Evolutionary conservation across 2,797 vertebrate genomes (phyloP).

Genomic region (Sardinella longiceps): DNA sequence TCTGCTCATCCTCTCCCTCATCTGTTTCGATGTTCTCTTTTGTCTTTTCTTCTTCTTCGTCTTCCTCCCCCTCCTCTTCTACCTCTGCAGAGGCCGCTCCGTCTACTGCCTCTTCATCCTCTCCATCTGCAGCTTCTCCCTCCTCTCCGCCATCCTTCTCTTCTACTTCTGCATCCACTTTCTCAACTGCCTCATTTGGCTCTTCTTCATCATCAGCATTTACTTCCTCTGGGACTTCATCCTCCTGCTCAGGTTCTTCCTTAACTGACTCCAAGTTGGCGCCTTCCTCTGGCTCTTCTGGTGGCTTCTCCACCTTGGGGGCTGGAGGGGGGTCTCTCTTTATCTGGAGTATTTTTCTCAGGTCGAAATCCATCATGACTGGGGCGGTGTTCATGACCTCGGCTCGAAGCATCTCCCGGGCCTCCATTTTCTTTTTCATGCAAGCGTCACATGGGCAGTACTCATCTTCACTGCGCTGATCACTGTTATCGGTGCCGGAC

Average conservation of each 20-base stretch:
- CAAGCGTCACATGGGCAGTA: conserved; percentile 89
- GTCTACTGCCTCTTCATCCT: not conserved
- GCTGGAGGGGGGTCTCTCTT: conserved; percentile 59
- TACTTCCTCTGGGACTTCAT: conserved; percentile 32
- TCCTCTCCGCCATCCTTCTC: accelerated
- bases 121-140: not conserved
- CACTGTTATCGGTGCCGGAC: conserved; percentile 66
- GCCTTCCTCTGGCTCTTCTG: accelerated
- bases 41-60: not conserved
- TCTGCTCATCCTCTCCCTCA: not conserved
- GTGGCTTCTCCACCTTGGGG: not conserved
- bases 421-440: conserved; percentile 69
- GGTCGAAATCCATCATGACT: conserved; percentile 80
- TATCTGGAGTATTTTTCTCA: conserved; percentile 78
- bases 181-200: not conserved
- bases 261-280: accelerated
- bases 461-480: conserved; percentile 76
- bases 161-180: not conserved
- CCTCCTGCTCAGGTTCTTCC: not conserved
- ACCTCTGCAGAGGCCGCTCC: conserved; percentile 26
- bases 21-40: not conserved
- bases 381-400: conserved; percentile 65
- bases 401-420: conserved; percentile 42
- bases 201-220: conserved; percentile 36
- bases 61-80: conserved; percentile 32